phyloP scores from a whole-genome alignment of 1,140 invertebrate genomes.

The Charaxes varanes region DNA sequence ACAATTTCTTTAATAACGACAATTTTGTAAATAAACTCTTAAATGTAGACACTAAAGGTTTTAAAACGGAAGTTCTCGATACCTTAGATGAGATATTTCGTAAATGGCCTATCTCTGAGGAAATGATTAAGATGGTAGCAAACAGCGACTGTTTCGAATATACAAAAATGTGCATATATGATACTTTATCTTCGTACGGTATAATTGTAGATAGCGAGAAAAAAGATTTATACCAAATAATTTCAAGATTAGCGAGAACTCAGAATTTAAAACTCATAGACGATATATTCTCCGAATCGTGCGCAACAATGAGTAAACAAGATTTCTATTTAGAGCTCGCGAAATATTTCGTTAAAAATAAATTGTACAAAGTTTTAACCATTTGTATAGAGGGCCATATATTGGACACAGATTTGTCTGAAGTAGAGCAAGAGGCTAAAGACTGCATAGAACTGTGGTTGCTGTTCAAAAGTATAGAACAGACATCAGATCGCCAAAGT shows the following conservation, averaged over 20 bases:
- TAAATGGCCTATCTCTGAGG: constrained; percentile 72
- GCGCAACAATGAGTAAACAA: constrained; percentile 71
- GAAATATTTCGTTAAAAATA: constrained; percentile 73
- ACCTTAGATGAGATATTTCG: constrained; percentile 70
- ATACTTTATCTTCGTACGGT: constrained; percentile 74
- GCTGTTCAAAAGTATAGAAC: constrained; percentile 66
- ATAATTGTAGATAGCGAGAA: constrained; percentile 71
- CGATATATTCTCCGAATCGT: constrained; percentile 71
- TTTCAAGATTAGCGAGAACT: constrained; percentile 70
- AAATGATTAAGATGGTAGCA: constrained; percentile 75
- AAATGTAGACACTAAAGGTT: constrained; percentile 58
- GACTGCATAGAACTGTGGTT: constrained; percentile 70
- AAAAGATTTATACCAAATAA: constrained; percentile 67
- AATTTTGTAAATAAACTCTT: constrained; percentile 55
- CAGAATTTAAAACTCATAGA: constrained; percentile 73
- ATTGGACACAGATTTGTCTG: constrained; percentile 49
- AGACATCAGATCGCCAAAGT: constrained; percentile 59
- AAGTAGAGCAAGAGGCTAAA: constrained; percentile 51
- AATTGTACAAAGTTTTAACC: constrained; percentile 69
- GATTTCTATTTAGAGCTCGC: constrained; percentile 74
- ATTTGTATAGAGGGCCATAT: constrained; percentile 64
- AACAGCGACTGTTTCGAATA: constrained; percentile 67
- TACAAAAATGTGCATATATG: constrained; percentile 73
- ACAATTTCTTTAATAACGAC: constrained; percentile 61
- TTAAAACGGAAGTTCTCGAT: constrained; percentile 46